Base-by-base conservation (phyloP, 2,113 vertebrate species). In the Plotosus lineatus region DNA sequence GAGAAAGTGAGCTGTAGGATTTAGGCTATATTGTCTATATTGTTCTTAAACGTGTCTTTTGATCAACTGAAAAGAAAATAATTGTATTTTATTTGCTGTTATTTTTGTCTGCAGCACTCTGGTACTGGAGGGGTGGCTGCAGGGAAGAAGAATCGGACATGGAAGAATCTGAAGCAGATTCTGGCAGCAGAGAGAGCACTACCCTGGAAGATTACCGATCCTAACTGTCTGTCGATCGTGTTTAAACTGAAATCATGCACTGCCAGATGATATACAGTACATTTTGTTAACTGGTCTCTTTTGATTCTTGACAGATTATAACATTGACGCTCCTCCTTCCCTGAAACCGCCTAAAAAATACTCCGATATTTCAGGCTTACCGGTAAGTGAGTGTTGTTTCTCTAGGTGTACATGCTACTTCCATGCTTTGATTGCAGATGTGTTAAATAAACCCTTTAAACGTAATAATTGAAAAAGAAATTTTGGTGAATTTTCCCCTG, bases 141-240 rank as follows among this genome's bases (percentile, higher is more conserved):
- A 85, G 97, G 98, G 87, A 99, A 99, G 91, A 99, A 99, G 93
- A 99, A 97, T 82, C 93, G 98, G 89, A 97, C 97, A 82, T 99
- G 97, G 98, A 99, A 98, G 91, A 99, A 99, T 90, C 95, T 99
- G 81, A 99, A 99, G 90, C 98, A 99, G 91, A 98, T 99, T 89
- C 94, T 98, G 81, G 94, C 95, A 87, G 93, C 95, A 55, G 98
- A 99, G 94, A 95, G 95, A 89, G 94, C 95, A 61, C 92, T 99
- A 88, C 95, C 97, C 38, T 99, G 97, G 98, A 96, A 96, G 92
- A 91, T 97, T 82, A 94, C 91, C 65, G 96, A 99, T 92, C 96
- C 97, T 73, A 98, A 92, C 94, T 99, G 97, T 99, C 91, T 95
- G 97, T 89, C 68, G 76, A 21, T 74, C 23, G 26, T 1, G 10